Evolutionary conservation across 2,113 vertebrate species (phyloP).

Genomic region (Egretta garzetta): DNA sequence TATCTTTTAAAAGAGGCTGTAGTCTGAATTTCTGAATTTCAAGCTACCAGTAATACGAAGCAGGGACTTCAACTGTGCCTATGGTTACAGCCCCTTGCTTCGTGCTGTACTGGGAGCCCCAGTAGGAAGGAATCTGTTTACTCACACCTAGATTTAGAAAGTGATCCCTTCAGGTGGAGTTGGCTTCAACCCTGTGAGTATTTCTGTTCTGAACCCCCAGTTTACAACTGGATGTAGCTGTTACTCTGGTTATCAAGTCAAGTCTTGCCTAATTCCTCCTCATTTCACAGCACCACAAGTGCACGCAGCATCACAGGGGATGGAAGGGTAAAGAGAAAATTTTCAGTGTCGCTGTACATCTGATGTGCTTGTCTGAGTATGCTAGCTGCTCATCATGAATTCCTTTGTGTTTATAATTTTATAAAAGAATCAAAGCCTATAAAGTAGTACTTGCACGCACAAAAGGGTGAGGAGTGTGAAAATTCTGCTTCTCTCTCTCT

Average conservation of each 20-base stretch:
- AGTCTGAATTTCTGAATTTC: slow-evolving; percentile 68
- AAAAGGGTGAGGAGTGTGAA: not conserved
- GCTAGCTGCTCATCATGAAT: not conserved
- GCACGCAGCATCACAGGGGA: not conserved
- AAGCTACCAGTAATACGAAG: slow-evolving; percentile 55
- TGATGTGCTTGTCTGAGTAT: not conserved
- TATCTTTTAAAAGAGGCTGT: slow-evolving; percentile 65
- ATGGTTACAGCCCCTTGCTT: slow-evolving; percentile 20
- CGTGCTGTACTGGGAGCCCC: not conserved
- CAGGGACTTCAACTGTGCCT: slow-evolving; percentile 22
- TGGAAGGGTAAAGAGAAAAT: not conserved
- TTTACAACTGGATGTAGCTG: not conserved
- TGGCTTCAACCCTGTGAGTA: not conserved
- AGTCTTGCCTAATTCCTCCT: not conserved
- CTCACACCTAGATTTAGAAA: not conserved
- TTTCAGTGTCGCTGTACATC: not conserved
- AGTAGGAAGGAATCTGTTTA: slow-evolving; percentile 1
- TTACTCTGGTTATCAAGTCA: not conserved
- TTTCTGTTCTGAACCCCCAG: not conserved
- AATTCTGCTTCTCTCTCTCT: not conserved
- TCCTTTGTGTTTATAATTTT: not conserved
- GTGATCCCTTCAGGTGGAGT: not conserved
- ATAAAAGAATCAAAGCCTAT: not conserved
- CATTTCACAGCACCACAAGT: not conserved
- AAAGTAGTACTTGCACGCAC: not conserved